Percentiles rank a stretch among this genome's conserved stretches.
Evolutionary conservation across 2,888 invertebrate species (phyloP).

Genomic region (Fragum fragum): DNA sequence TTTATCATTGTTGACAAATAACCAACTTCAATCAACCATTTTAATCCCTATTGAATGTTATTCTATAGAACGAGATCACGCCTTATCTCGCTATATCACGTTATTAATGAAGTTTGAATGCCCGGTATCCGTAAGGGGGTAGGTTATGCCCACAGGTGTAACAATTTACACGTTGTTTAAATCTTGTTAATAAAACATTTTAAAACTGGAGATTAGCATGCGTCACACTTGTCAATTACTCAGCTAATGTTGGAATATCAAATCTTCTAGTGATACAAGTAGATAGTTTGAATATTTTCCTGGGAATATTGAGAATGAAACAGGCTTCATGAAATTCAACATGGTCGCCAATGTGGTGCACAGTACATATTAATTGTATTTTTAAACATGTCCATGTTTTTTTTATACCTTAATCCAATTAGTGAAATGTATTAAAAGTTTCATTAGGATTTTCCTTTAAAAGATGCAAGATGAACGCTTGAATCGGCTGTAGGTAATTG

Average conservation of each 20-base stretch:
- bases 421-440: too few relatives aligned
- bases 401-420: too few relatives aligned
- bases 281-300: too few relatives aligned
- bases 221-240: background rate
- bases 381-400: too few relatives aligned
- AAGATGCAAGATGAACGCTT: too few relatives aligned
- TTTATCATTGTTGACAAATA: background rate
- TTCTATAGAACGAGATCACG: background rate
- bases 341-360: too few relatives aligned
- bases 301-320: too few relatives aligned
- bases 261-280: too few relatives aligned
- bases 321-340: too few relatives aligned
- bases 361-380: too few relatives aligned
- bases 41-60: background rate
- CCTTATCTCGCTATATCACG: background rate
- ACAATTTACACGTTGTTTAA: slow-evolving; percentile 51
- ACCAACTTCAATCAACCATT: background rate
- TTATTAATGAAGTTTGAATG: slow-evolving; percentile 6
- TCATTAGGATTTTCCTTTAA: too few relatives aligned
- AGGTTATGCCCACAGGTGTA: slow-evolving; percentile 34
- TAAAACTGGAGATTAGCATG: background rate
- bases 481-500: too few relatives aligned
- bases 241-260: background rate
- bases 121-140: background rate
- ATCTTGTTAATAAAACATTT: slow-evolving; percentile 38